phyloP scores from a whole-genome alignment of 2,888 invertebrate genomes.

The Drosophila greeni region DNA sequence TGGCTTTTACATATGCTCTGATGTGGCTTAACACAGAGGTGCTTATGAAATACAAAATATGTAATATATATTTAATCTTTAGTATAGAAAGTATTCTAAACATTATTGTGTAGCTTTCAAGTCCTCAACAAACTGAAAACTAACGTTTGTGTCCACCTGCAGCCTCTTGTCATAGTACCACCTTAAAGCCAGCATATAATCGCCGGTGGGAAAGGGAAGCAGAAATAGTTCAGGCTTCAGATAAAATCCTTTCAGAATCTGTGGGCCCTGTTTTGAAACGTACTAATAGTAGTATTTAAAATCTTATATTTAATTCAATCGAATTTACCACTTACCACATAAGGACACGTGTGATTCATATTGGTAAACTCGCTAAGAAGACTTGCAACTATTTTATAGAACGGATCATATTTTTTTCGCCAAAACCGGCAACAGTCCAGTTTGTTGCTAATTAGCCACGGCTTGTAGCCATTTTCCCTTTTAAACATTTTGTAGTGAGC shows the following conservation, averaged over 20 bases:
- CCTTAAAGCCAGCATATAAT: neutral
- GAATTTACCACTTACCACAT: neutral
- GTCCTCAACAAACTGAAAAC: slow-evolving; percentile 8
- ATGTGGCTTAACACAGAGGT: too few relatives aligned
- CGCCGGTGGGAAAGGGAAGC: slow-evolving; percentile 2
- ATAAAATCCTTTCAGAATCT: neutral
- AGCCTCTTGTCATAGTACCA: neutral
- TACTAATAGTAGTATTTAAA: neutral
- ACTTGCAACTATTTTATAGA: neutral
- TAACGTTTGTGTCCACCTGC: neutral
- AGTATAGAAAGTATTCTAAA: too few relatives aligned
- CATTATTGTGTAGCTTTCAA: neutral
- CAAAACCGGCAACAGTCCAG: slow-evolving; percentile 1
- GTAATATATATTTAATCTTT: too few relatives aligned
- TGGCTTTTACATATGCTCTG: too few relatives aligned
- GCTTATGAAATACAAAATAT: too few relatives aligned
- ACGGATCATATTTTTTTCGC: neutral
- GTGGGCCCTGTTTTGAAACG: neutral
- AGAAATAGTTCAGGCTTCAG: neutral
- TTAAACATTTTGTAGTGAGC: neutral
- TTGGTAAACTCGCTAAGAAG: neutral
- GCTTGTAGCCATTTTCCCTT: slow-evolving; percentile 7
- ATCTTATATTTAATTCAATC: neutral
- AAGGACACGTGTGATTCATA: slow-evolving; percentile 6
- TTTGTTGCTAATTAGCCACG: neutral